These are phyloP conservation scores for Chondrilla cf. caribensis DNA, from an alignment of 37 sponge, comb jelly and placozoan genomes.

Conservation along the genomic window DNA sequence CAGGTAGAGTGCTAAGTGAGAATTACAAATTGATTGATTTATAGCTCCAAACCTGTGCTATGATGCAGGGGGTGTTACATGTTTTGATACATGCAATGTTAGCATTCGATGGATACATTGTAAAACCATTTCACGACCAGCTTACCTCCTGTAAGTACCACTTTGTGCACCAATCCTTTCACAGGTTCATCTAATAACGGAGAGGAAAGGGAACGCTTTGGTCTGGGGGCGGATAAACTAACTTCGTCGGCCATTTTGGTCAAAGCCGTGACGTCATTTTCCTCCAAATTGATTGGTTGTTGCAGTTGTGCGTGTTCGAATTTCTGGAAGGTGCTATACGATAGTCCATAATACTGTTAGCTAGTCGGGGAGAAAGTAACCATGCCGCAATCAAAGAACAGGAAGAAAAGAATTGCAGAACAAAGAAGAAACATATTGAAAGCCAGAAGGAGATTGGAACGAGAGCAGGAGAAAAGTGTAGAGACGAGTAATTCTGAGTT, in stretches of 20 bases:
- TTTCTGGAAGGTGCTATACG: slow-evolving; percentile 5
- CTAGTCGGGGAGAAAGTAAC: neutral
- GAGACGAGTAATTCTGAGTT: neutral
- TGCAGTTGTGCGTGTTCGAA: neutral
- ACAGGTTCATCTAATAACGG: neutral
- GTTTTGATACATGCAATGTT: too few species aligned
- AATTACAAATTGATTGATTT: too few species aligned
- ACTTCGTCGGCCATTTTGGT: neutral
- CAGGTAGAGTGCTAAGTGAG: too few species aligned
- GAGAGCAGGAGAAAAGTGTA: neutral
- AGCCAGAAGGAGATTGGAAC: slow-evolving; percentile 30
- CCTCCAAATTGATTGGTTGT: neutral
- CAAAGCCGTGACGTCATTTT: neutral
- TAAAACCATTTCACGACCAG: too few species aligned
- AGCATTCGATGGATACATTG: too few species aligned
- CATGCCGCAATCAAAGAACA: slow-evolving; percentile 61
- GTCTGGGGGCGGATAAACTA: neutral
- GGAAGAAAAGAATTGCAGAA: slow-evolving; percentile 50
- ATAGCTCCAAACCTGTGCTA: too few species aligned
- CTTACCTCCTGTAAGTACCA: slow-evolving; percentile 85
- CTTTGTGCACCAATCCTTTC: slow-evolving; percentile 53
- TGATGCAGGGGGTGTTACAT: too few species aligned
- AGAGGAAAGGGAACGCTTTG: neutral
- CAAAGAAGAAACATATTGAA: slow-evolving; percentile 33
- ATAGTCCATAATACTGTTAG: too few species aligned